phyloP scores from a whole-genome alignment of 1,140 invertebrate genomes.

The Macrobrachium rosenbergii region DNA sequence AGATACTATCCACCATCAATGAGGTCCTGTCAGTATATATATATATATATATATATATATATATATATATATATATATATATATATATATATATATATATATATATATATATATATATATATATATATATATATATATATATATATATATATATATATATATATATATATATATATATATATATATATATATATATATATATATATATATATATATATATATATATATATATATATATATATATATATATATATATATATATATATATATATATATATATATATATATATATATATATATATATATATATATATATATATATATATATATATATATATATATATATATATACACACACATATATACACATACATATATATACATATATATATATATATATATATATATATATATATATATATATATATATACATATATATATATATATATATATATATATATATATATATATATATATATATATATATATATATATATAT shows the following conservation, averaged over 20 bases:
- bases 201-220: slow-evolving; percentile 10
- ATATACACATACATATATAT: slow-evolving; percentile 3
- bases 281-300: slow-evolving; percentile 12
- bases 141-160: slow-evolving; percentile 5
- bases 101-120: background rate
- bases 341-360: slow-evolving; percentile 5
- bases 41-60: too few species aligned
- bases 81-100: too few species aligned
- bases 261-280: slow-evolving; percentile 17
- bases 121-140: background rate
- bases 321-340: slow-evolving; percentile 22
- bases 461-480: too few species aligned
- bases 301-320: slow-evolving; percentile 6
- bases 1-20: too few species aligned
- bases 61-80: too few species aligned
- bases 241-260: slow-evolving; percentile 22
- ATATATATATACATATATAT: background rate
- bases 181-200: slow-evolving; percentile 19
- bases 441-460: too few species aligned
- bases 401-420: slow-evolving; percentile 22
- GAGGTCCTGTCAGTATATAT: background rate
- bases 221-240: slow-evolving; percentile 13
- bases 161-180: slow-evolving; percentile 22
- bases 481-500: too few species aligned
- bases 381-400: background rate